Evolutionary conservation across 1,140 invertebrate genomes (phyloP), one percentile per base, ranked within the genome.

Genomic region (Brachionus manjavacas): DNA sequence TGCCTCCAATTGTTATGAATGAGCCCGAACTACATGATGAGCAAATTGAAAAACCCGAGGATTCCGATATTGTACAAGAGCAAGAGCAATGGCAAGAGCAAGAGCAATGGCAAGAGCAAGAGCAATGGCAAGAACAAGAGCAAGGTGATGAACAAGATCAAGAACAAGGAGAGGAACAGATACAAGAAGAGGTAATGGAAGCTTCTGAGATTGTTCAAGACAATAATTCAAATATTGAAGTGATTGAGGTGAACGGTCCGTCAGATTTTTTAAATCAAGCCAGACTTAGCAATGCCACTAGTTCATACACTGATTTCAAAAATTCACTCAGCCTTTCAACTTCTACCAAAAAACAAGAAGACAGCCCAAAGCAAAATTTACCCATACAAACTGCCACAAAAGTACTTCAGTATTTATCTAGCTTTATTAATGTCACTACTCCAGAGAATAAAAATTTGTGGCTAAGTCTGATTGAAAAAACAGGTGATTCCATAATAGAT

Each of bases 361-460:
- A 14, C 25, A 25, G 52, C 25, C 20, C 52, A 9, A 49, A n/a
- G 6, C 31, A 41, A 11, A 74, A 74, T 43, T 52, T 49, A 28
- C 9, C 52, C 16, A 6, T 52, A 60, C 52, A 60, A 60, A 25
- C 72, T 49, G 72, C 41, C 7, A 49, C 7, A 6, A 76, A 12
- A 25, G 46, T 76, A 1, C 46, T 76, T 9, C 41, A 76, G 4
- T 76, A 76, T 76, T 9, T 76, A 49, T 76, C 72, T 4, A 76
- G 25, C 25, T 49, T 76, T 3, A 46, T 76, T 0, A 49, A 46
- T 49, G 11, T 49, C 25, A 76, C 72, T 8, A 76, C 72, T 14
- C 72, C 72, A 3, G 72, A 76, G n/a, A 76, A 76, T 23, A 76
- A 76, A 16, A 76, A 76, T n/a, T 49, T 76, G 49, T 76, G 72